Conservation (phyloP, 2,888 invertebrate species). For the Melieria picta region DNA sequence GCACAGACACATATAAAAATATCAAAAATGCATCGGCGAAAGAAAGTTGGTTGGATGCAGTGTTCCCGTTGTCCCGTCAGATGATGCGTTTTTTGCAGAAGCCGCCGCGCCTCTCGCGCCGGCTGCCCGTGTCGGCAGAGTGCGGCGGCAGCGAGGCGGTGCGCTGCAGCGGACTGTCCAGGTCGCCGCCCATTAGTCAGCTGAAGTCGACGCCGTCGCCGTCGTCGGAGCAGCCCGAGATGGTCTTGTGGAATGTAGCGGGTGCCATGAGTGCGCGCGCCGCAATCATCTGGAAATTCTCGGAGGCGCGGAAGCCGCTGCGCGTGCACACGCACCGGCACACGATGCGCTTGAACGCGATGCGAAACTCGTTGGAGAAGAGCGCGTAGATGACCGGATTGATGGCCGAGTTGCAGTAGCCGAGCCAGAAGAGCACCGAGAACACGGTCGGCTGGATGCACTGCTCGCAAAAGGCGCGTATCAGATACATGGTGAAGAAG, state of each 20-base stretch:
- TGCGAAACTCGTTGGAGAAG: conserved; percentile 93
- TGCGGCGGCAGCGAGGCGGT: conserved; percentile 53
- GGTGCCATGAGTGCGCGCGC: conserved; percentile 63
- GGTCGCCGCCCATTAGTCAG: conserved; percentile 60
- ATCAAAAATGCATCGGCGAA: no score
- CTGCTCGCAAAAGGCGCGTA: conserved; percentile 86
- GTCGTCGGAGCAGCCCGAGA: conserved; percentile 64
- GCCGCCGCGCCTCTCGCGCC: conserved; percentile 53
- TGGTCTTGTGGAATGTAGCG: conserved; percentile 65
- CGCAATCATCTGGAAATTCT: conserved; percentile 65
- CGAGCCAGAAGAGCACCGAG: conserved; percentile 95
- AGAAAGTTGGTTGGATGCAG: not conserved
- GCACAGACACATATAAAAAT: no score
- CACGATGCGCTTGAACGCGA: conserved; percentile 92
- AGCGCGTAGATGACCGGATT: conserved; percentile 95
- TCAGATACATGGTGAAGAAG: conserved; percentile 94
- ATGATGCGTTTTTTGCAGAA: conserved; percentile 55
- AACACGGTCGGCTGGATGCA: conserved; percentile 89
- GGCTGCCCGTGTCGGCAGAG: conserved; percentile 24
- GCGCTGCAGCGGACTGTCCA: conserved; percentile 51
- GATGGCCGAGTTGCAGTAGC: conserved; percentile 96
- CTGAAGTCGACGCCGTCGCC: conserved; percentile 62
- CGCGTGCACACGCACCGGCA: conserved; percentile 81
- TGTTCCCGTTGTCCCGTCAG: conserved; percentile 36
- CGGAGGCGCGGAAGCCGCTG: conserved; percentile 65